phyloP scores from a whole-genome alignment of 2,113 vertebrate species.

The Procavia capensis region DNA sequence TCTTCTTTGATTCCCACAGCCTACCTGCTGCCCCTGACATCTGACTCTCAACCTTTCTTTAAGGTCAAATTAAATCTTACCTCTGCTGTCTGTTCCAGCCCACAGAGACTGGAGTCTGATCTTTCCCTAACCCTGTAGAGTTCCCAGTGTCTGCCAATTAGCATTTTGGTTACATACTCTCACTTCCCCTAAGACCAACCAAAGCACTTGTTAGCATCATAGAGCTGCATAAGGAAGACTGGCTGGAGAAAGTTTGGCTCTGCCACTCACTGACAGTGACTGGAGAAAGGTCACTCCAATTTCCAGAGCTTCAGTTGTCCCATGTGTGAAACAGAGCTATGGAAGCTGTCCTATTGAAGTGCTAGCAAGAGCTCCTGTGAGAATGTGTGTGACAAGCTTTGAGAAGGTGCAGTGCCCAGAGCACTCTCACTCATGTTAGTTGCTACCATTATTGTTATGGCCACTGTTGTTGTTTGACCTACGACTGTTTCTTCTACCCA shows the following conservation, averaged over 20 bases:
- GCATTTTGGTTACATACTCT: not conserved
- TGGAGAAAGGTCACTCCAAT: not conserved
- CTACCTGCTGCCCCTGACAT: not conserved
- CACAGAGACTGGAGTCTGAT: not conserved
- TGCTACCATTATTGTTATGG: not conserved
- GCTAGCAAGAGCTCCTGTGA: fast-evolving
- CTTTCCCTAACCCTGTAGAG: not conserved
- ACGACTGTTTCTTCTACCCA: not conserved
- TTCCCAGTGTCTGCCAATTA: not conserved
- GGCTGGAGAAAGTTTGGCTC: not conserved
- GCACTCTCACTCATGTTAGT: fast-evolving
- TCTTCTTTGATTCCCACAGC: not conserved
- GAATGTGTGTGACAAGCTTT: not conserved
- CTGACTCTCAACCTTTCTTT: not conserved
- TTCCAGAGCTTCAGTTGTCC: not conserved
- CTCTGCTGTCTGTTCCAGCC: not conserved
- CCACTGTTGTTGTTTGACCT: not conserved
- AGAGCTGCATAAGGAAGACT: not conserved
- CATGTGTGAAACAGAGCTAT: not conserved
- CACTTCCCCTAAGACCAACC: not conserved
- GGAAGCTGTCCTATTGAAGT: not conserved
- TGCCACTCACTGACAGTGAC: not conserved
- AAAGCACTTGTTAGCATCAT: not conserved
- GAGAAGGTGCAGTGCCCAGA: fast-evolving
- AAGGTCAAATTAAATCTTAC: not conserved